Evolutionary conservation across 2,797 vertebrate genomes (phyloP).

Genomic region (Hirundo rustica): DNA sequence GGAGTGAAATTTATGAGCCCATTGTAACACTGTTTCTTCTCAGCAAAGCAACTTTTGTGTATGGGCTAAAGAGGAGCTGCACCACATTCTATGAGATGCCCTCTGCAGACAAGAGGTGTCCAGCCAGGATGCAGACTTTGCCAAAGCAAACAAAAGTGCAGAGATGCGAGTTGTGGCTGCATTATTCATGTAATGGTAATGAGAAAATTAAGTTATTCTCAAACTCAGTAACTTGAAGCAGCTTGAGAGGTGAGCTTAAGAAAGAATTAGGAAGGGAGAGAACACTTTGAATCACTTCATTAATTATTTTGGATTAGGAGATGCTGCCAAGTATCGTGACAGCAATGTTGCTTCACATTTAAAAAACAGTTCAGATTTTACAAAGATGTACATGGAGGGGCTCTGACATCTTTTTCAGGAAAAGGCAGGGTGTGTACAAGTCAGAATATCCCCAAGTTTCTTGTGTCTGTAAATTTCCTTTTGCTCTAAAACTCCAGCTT

Average conservation of each 20-base stretch:
- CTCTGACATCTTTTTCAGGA: not conserved
- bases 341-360: not conserved
- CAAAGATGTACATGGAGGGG: not conserved
- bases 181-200: not conserved
- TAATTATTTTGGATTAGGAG: not conserved
- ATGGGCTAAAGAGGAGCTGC: not conserved
- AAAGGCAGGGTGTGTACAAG: not conserved
- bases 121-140: not conserved
- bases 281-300: not conserved
- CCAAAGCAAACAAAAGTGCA: not conserved
- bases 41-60: not conserved
- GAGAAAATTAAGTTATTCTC: not conserved
- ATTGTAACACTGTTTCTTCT: not conserved
- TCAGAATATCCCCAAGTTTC: not conserved
- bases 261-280: not conserved
- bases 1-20: not conserved
- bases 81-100: rapidly evolving
- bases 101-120: not conserved
- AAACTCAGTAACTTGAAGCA: not conserved
- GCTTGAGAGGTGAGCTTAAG: not conserved
- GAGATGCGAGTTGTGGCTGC: not conserved
- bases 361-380: not conserved
- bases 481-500: not conserved
- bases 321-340: not conserved
- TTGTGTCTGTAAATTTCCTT: not conserved